A percentile compares a stretch with the other conserved stretches of the same genome.
Evolutionary conservation across 2,888 invertebrate species (phyloP).

Genomic region (Trachelus tabidus): DNA sequence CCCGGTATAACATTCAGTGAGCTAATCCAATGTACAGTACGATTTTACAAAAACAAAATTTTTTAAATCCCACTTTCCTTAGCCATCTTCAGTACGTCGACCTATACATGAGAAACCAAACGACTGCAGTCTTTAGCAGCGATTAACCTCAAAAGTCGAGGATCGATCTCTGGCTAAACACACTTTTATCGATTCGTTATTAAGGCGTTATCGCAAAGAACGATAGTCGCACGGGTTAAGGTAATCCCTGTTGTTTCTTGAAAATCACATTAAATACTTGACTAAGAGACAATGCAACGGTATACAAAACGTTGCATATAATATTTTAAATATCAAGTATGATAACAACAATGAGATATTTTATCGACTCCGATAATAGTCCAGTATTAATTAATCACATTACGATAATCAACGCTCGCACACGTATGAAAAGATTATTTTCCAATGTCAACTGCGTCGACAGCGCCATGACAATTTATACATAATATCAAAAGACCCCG

Average conservation of each 20-base stretch:
- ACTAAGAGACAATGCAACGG: not conserved
- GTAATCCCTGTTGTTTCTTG: not conserved
- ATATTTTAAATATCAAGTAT: too few species aligned
- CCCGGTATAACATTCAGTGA: not conserved
- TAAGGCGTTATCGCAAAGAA: not conserved
- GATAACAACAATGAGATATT: not conserved
- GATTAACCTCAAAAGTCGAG: not conserved
- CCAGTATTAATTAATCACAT: not conserved
- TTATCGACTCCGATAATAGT: not conserved
- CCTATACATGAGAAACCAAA: not conserved
- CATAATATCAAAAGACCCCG: not conserved
- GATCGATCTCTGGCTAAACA: not conserved
- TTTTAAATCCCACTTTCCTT: not conserved
- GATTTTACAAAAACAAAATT: not conserved
- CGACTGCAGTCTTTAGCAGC: not conserved
- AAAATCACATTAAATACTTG: not conserved
- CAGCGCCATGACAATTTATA: not conserved
- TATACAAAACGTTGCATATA: not conserved
- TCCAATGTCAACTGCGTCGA: not conserved
- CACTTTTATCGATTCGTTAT: not conserved
- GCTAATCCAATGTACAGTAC: not conserved
- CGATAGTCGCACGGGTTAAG: not conserved
- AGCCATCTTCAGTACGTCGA: not conserved
- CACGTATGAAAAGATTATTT: not conserved
- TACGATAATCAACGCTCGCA: not conserved